Percentiles rank a stretch among this genome's conserved stretches.
phyloP scores from a whole-genome alignment of 2,113 vertebrate species.

The Tursiops truncatus region DNA sequence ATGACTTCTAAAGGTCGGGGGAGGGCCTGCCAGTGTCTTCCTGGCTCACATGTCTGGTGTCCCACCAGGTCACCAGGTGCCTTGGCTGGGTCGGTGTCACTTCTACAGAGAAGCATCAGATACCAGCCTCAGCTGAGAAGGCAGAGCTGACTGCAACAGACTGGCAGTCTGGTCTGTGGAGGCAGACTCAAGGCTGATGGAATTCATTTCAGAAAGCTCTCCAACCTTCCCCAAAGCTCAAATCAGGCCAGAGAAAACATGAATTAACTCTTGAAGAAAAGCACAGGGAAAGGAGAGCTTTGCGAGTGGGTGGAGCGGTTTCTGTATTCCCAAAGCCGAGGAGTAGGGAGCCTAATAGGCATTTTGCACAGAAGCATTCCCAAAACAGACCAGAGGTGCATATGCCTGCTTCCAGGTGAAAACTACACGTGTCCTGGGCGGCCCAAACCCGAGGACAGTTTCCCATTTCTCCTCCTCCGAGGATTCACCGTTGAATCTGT shows the following conservation, averaged over 20 bases:
- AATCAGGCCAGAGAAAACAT: background rate
- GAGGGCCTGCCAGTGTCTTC: background rate
- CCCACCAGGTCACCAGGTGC: background rate
- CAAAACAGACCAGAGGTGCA: background rate
- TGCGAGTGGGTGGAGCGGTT: background rate
- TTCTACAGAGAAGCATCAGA: background rate
- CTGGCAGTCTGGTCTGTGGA: background rate
- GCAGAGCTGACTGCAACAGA: background rate
- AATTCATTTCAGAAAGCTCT: background rate
- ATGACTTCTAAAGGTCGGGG: background rate
- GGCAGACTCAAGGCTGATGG: background rate
- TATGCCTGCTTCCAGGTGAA: background rate
- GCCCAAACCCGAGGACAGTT: background rate
- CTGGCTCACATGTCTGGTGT: accelerated
- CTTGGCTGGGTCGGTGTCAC: background rate
- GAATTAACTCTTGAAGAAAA: background rate
- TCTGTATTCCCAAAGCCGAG: background rate
- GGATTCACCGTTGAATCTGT: background rate
- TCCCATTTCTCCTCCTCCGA: background rate
- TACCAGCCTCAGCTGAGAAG: background rate
- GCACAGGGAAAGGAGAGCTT: background rate
- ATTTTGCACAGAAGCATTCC: background rate
- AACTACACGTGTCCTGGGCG: background rate
- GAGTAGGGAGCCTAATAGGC: background rate
- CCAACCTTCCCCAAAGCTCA: background rate